Base-by-base conservation (phyloP, 2,113 vertebrate species). In the Plectropomus leopardus region DNA sequence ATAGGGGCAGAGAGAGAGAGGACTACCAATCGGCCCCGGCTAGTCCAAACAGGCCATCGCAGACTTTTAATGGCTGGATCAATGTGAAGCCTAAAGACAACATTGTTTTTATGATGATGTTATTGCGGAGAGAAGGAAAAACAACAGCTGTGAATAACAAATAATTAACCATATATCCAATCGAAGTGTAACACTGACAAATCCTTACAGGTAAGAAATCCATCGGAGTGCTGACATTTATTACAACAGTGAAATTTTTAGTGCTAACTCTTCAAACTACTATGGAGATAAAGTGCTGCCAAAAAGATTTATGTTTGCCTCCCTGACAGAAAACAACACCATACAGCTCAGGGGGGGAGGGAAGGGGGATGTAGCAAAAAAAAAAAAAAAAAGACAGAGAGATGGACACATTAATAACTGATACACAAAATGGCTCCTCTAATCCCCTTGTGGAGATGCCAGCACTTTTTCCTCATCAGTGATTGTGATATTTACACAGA, bases 401-500 rank as follows among this genome's bases (percentile, higher is more conserved):
- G 69, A 82, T 59, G 63, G 76, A 85, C 70, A 68, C 74, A 89
- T 91, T 92, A 89, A 90, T 88, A 89, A 93, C 86, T 82, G 67
- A 92, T 87, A 86, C 75, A 93, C 89, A 93, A 94, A 94, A 95
- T 93, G 85, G 92, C 92, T 89, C 78, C 87, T 84, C 61, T 80
- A 83, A 88, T 84, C 87, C 83, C 78, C 83, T 74, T 68, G 82
- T 78, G 85, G 80, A 86, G 85, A 88, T 73, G 80, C 87, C 83
- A 81, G 85, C 83, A 85, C 85, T 88, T 87, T 87, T 90, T 77
- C 81, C 86, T 91, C 89, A 83, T 90, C 91, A 87, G 65, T 57
- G 78, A 91, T 88, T 85, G 88, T 90, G 90, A 89, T 93, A 93
- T 94, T 94, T 93, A 93, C 82, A 91, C 82, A 89, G 84, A 92